Evolutionary conservation across 2,113 vertebrate genomes (phyloP).

Genomic region (Xiphorhynchus elegans): DNA sequence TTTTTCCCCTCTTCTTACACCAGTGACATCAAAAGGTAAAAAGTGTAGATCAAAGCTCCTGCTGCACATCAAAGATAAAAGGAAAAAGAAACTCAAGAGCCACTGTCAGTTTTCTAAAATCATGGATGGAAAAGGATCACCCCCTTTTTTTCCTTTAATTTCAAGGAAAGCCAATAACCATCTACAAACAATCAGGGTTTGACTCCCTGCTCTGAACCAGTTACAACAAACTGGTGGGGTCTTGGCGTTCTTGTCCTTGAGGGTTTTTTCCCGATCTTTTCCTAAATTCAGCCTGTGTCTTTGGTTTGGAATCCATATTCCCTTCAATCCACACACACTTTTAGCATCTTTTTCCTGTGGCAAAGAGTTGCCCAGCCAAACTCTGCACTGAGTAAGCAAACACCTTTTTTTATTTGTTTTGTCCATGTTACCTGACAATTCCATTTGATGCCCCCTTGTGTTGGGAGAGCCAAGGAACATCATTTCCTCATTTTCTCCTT

Average conservation of each 20-base stretch:
- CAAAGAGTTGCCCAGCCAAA: neutral
- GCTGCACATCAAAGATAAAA: constrained; percentile 53
- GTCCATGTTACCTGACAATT: neutral
- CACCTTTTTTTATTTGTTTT: neutral
- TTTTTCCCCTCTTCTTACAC: neutral
- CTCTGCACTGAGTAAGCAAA: neutral
- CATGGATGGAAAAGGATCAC: neutral
- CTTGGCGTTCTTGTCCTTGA: neutral
- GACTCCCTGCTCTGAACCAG: neutral
- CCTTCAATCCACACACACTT: neutral
- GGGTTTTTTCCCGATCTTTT: neutral
- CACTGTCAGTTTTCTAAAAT: constrained; percentile 53
- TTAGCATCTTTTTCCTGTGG: neutral
- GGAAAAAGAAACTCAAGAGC: constrained; percentile 43
- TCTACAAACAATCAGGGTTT: neutral
- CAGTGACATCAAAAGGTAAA: constrained; percentile 61
- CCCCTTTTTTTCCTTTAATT: neutral
- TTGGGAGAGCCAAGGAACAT: constrained; percentile 9
- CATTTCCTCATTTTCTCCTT: constrained; percentile 8
- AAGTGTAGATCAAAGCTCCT: constrained; percentile 55
- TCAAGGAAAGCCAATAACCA: neutral
- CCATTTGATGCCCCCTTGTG: constrained; percentile 39
- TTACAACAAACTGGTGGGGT: neutral
- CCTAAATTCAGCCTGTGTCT: neutral
- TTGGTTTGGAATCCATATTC: neutral